Conservation (phyloP, 1,140 invertebrate species). For the Pristionchus pacificus region DNA sequence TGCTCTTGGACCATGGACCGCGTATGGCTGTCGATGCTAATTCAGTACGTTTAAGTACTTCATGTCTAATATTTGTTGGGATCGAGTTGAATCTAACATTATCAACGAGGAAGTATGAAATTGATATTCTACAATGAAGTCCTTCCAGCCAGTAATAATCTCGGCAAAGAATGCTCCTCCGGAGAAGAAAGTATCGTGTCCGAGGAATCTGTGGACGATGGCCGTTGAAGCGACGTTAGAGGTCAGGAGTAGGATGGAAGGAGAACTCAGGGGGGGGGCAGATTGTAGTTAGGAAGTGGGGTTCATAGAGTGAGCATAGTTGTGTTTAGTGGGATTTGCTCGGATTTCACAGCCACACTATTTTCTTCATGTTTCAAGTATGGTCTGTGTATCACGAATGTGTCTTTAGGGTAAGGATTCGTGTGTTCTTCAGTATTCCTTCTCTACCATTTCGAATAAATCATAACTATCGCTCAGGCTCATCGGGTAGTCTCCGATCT, state of each 20-base stretch:
- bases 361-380: too few relatives aligned
- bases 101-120: too few relatives aligned
- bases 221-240: background rate
- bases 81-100: background rate
- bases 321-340: too few relatives aligned
- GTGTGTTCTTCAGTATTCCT: too few relatives aligned
- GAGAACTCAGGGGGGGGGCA: too few relatives aligned
- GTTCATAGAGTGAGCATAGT: too few relatives aligned
- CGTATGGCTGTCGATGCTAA: too few relatives aligned
- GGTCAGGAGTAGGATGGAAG: too few relatives aligned
- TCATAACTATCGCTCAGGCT: slow-evolving; percentile 14
- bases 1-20: background rate
- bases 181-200: background rate
- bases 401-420: background rate
- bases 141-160: too few relatives aligned
- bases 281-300: too few relatives aligned
- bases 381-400: background rate
- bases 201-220: background rate
- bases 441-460: background rate
- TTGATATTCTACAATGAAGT: too few relatives aligned
- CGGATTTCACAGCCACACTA: too few relatives aligned
- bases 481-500: slow-evolving; percentile 42
- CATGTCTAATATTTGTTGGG: background rate
- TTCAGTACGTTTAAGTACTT: background rate
- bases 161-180: background rate